Percentiles rank a stretch among this genome's conserved stretches.
Conservation (phyloP, 2,888 invertebrate genomes). For the Dascillus cervinus region DNA sequence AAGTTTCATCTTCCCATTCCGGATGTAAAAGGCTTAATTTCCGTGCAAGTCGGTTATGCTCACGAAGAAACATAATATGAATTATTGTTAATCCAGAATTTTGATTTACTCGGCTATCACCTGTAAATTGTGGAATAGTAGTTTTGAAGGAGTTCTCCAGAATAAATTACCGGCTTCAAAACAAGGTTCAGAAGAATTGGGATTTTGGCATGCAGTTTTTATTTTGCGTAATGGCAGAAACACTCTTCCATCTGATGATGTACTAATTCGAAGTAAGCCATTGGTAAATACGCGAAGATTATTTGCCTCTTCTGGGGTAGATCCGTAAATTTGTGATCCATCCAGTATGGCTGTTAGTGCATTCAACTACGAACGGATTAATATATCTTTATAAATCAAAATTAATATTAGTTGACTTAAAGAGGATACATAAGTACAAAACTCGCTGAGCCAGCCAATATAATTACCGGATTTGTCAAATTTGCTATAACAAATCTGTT, state of each 20-base stretch:
- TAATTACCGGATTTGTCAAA: too few relatives aligned
- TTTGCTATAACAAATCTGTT: too few relatives aligned
- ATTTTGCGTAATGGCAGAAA: constrained; percentile 4
- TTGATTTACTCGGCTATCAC: constrained; percentile 71
- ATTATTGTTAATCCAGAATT: constrained; percentile 65
- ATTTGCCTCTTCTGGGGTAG: constrained; percentile 38
- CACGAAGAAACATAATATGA: constrained; percentile 68
- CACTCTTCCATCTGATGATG: not conserved
- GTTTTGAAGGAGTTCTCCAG: too few relatives aligned
- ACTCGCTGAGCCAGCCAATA: too few relatives aligned
- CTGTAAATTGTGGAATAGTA: too few relatives aligned
- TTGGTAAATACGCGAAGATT: constrained; percentile 2
- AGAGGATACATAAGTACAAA: too few relatives aligned
- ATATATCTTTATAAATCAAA: too few relatives aligned
- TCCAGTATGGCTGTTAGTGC: constrained; percentile 67
- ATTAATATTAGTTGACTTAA: too few relatives aligned
- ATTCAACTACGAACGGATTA: constrained; percentile 60
- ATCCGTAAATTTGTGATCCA: constrained; percentile 68
- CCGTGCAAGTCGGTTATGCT: constrained; percentile 71
- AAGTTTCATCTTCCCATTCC: constrained; percentile 60
- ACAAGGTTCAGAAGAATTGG: constrained; percentile 3
- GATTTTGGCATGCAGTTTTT: constrained; percentile 1
- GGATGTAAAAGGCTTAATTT: constrained; percentile 60
- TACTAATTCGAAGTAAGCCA: constrained; percentile 4
- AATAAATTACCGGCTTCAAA: constrained; percentile 6